phyloP scores from a whole-genome alignment of 2,888 invertebrate genomes.

The Congeria kusceri region DNA sequence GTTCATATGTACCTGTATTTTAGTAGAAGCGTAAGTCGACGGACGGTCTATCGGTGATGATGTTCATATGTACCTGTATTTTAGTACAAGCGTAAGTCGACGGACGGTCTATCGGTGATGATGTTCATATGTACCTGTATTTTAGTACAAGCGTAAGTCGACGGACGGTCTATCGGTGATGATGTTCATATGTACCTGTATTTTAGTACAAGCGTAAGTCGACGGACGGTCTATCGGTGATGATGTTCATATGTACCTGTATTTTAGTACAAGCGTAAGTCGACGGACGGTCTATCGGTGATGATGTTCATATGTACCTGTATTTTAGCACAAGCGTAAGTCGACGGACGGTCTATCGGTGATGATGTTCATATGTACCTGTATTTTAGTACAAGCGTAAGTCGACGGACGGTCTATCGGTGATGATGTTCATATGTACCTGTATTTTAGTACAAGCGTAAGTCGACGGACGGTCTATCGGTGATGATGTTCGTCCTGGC shows the following conservation, averaged over 20 bases:
- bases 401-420: constrained; percentile 84
- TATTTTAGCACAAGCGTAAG: constrained; percentile 75
- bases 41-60: constrained; percentile 84
- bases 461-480: constrained; percentile 83
- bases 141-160: constrained; percentile 78
- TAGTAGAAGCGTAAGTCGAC: constrained; percentile 82
- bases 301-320: constrained; percentile 3
- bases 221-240: constrained; percentile 84
- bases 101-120: constrained; percentile 64
- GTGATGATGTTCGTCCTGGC: constrained; percentile 80
- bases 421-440: constrained; percentile 54
- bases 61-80: constrained; percentile 44
- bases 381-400: constrained; percentile 78
- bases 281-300: constrained; percentile 78
- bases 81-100: constrained; percentile 73
- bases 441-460: constrained; percentile 73
- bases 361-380: constrained; percentile 78
- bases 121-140: constrained; percentile 27
- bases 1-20: constrained; percentile 18
- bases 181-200: no score
- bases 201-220: constrained; percentile 80
- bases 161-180: constrained; percentile 79
- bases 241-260: constrained; percentile 64
- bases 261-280: constrained; percentile 68
- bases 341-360: constrained; percentile 82